These are phyloP conservation scores for Lissocephala sabroskyi DNA, from an alignment of 2,888 invertebrate genomes.

Conservation along the genomic window DNA sequence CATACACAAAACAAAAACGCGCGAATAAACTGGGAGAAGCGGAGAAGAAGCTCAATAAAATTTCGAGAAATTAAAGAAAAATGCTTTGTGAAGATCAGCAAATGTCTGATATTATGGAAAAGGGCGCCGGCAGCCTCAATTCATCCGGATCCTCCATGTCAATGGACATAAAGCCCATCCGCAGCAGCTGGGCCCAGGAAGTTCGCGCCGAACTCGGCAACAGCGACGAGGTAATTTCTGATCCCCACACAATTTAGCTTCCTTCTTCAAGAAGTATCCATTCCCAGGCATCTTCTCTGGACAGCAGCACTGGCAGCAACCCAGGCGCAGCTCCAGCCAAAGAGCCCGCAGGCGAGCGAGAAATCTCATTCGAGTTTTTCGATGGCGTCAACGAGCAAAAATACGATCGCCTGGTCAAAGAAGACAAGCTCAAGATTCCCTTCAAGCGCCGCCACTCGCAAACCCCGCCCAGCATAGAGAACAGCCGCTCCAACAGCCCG, in stretches of 20 bases:
- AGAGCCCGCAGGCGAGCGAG: constrained; percentile 30
- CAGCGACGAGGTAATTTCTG: constrained; percentile 42
- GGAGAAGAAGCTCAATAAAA: too few relatives aligned
- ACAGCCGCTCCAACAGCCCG: constrained; percentile 67
- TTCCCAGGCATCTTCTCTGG: constrained; percentile 37
- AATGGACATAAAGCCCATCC: constrained; percentile 32
- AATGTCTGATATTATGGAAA: constrained; percentile 38
- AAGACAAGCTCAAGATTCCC: constrained; percentile 71
- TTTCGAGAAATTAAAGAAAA: constrained; percentile 7
- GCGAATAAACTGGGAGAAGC: too few relatives aligned
- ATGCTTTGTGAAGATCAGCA: constrained; percentile 49
- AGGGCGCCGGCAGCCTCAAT: constrained; percentile 38
- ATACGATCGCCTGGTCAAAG: constrained; percentile 68
- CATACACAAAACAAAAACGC: constrained; percentile 60
- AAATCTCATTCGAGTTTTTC: constrained; percentile 57
- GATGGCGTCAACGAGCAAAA: constrained; percentile 70
- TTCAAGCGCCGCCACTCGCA: constrained; percentile 70
- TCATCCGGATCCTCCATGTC: constrained; percentile 43
- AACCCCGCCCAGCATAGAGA: constrained; percentile 59
- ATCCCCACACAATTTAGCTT: background rate
- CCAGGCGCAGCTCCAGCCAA: background rate
- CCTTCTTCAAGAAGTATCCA: background rate
- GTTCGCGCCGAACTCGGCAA: constrained; percentile 48
- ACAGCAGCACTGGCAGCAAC: constrained; percentile 43
- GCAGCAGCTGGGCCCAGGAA: constrained; percentile 60